These are phyloP conservation scores for Polypedilum vanderplanki DNA, from an alignment of 1,140 invertebrate species.

Conservation along the genomic window DNA sequence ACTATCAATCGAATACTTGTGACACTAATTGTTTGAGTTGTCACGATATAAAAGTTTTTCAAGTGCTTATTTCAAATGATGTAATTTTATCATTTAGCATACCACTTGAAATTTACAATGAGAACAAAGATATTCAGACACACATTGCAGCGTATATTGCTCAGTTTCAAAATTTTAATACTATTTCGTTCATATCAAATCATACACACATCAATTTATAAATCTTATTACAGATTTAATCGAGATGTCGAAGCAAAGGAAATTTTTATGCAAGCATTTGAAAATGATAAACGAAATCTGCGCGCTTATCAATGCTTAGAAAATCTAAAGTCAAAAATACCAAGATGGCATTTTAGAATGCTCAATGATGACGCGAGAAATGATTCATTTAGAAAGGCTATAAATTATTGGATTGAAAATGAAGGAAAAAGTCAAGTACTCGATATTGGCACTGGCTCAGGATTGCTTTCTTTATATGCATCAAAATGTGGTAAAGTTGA, in stretches of 20 bases:
- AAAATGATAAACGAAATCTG: neutral
- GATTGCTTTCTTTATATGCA: constrained; percentile 60
- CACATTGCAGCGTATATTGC: constrained; percentile 38
- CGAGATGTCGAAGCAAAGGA: neutral
- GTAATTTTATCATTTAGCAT: neutral
- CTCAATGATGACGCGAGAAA: constrained; percentile 67
- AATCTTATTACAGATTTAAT: neutral
- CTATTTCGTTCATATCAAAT: constrained; percentile 31
- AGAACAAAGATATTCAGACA: neutral
- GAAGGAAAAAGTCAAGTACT: constrained; percentile 51
- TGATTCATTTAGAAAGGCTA: constrained; percentile 55
- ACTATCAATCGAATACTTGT: neutral
- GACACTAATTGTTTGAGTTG: neutral
- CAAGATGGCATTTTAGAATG: constrained; percentile 77
- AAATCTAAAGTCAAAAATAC: constrained; percentile 43
- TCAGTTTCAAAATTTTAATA: constrained; percentile 44
- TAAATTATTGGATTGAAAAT: constrained; percentile 48
- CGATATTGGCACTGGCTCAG: constrained; percentile 70
- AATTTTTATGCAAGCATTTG: neutral
- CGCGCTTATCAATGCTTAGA: neutral
- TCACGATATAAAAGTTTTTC: neutral
- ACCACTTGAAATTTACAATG: neutral
- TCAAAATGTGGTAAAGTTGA: constrained; percentile 47
- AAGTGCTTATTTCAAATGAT: neutral
- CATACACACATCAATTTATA: constrained; percentile 18